Conservation (phyloP, 2,113 vertebrate species). For the Siphamia tubifer region DNA sequence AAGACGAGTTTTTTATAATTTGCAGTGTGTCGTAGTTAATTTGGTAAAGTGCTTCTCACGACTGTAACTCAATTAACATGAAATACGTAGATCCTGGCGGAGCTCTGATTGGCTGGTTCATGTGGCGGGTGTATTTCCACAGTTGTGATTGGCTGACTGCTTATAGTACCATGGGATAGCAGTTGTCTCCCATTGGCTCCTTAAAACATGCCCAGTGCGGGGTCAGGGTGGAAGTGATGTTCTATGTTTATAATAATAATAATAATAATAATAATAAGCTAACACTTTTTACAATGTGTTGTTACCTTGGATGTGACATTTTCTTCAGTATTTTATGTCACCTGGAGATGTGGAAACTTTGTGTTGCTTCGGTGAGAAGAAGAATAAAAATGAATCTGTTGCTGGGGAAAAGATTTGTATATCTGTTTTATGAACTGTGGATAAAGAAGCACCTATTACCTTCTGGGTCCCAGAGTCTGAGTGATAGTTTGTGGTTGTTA, state of each 20-base stretch:
- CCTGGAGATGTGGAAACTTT: no score
- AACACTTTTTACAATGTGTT: no score
- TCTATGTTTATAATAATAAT: neutral
- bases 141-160: slow-evolving; percentile 67
- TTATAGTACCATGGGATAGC: slow-evolving; percentile 42
- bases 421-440: no score
- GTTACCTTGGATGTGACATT: no score
- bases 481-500: no score
- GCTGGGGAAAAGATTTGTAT: no score
- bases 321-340: no score
- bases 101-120: slow-evolving; percentile 53
- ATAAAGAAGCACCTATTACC: no score
- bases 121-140: neutral
- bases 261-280: no score
- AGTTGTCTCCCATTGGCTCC: slow-evolving; percentile 53
- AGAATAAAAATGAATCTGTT: no score
- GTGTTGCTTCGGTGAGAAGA: no score
- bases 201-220: neutral
- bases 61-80: slow-evolving; percentile 4
- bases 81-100: neutral
- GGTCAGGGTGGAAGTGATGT: neutral
- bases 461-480: no score
- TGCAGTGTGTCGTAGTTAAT: slow-evolving; percentile 14
- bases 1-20: neutral
- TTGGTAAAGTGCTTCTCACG: slow-evolving; percentile 16